phyloP scores from a whole-genome alignment of 2,888 invertebrate genomes.

The Pherbina coryleti region DNA sequence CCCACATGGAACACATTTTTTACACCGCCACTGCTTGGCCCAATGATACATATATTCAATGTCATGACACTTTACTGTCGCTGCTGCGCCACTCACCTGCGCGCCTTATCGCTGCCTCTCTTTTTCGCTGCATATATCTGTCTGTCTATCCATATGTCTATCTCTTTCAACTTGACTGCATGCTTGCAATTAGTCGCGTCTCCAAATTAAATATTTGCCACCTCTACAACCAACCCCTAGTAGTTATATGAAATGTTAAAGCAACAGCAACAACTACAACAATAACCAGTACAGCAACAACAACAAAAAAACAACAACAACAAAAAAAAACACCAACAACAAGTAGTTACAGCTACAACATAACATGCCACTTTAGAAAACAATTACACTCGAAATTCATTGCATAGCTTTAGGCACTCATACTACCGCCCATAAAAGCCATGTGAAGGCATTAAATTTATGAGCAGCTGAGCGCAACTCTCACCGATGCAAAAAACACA shows the following conservation, averaged over 20 bases:
- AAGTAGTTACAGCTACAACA: slow-evolving; percentile 20
- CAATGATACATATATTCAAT: slow-evolving; percentile 57
- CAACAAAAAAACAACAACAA: not conserved
- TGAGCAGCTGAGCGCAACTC: slow-evolving; percentile 35
- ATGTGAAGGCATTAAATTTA: not conserved
- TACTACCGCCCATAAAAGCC: slow-evolving; percentile 25
- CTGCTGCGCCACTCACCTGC: slow-evolving; percentile 9
- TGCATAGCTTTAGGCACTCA: slow-evolving; percentile 32
- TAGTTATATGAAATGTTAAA: not conserved
- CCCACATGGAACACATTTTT: too few species aligned
- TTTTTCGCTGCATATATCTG: not conserved
- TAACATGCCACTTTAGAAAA: slow-evolving; percentile 39
- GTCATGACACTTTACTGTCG: slow-evolving; percentile 41
- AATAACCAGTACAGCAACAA: not conserved
- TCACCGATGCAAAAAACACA: slow-evolving; percentile 44
- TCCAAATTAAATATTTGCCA: slow-evolving; percentile 44
- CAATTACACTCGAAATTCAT: slow-evolving; percentile 36
- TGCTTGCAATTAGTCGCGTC: slow-evolving; percentile 39
- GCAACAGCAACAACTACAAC: slow-evolving; percentile 23
- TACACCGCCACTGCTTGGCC: slow-evolving; percentile 46
- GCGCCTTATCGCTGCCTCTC: not conserved
- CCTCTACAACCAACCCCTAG: slow-evolving; percentile 25
- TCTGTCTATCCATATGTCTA: not conserved
- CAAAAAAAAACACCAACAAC: slow-evolving; percentile 40
- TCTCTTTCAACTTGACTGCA: slow-evolving; percentile 1